Conservation (phyloP, 2,797 vertebrate species). For the Tapirus indicus region DNA sequence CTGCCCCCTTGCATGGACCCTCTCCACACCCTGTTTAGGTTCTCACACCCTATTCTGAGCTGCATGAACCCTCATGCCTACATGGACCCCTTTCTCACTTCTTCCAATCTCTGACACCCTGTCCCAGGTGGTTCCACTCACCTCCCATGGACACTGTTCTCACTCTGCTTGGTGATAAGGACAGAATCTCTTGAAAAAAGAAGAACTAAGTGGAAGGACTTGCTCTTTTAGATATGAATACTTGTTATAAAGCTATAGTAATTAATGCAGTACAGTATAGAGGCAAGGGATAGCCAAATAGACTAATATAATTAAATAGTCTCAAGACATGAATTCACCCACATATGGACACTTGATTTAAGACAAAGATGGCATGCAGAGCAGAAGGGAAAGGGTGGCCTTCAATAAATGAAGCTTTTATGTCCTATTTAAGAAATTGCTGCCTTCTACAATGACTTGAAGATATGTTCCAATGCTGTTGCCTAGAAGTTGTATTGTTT, state of each 20-base stretch:
- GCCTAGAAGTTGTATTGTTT: background rate
- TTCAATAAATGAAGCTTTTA: background rate
- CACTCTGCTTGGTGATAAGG: background rate
- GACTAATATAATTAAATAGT: background rate
- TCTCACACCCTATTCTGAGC: background rate
- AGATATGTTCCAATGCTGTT: background rate
- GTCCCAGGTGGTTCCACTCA: background rate
- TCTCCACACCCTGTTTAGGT: background rate
- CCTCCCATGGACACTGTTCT: background rate
- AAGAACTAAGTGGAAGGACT: background rate
- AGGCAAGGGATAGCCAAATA: background rate
- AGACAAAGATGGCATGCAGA: background rate
- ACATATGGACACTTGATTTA: background rate
- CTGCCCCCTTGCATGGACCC: background rate
- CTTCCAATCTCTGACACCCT: background rate
- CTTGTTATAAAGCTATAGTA: background rate
- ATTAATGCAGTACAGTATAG: background rate
- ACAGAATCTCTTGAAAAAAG: background rate
- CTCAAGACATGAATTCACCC: background rate
- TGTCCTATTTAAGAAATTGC: background rate
- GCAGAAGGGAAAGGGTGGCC: background rate
- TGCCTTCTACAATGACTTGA: background rate
- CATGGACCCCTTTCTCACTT: background rate
- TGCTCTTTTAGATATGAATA: background rate
- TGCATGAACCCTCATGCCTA: no score